Evolutionary conservation across 1,140 invertebrate genomes (phyloP).

Genomic region (Pseudomyrmex pallidus): DNA sequence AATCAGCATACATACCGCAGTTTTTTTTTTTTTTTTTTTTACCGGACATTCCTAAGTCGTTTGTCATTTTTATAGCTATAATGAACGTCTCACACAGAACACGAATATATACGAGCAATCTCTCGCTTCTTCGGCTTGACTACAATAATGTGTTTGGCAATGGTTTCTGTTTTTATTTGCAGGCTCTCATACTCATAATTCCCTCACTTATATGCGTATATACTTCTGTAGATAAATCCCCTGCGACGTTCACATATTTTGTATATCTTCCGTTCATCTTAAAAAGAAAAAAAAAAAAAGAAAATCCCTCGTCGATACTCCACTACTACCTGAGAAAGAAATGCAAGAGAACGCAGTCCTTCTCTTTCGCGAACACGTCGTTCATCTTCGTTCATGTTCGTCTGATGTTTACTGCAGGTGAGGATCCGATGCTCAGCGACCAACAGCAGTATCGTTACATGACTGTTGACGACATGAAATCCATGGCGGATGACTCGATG

Average conservation of each 20-base stretch:
- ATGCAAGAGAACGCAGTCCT: too few relatives aligned
- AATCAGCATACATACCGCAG: not conserved
- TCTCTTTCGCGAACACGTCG: not conserved
- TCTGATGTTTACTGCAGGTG: constrained; percentile 86
- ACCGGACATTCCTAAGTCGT: not conserved
- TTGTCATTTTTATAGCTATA: not conserved
- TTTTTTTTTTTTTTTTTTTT: constrained; percentile 33
- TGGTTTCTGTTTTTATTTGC: constrained; percentile 63
- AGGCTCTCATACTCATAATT: constrained; percentile 47
- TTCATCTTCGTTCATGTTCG: not conserved
- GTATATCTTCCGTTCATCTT: constrained; percentile 33
- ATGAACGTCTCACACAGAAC: constrained; percentile 26
- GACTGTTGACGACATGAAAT: constrained; percentile 94
- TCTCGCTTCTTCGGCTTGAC: constrained; percentile 65
- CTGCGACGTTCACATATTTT: constrained; percentile 35
- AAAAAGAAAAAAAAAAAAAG: constrained; percentile 41
- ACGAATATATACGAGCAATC: constrained; percentile 45
- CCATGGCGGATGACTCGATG: constrained; percentile 91
- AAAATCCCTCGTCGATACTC: not conserved
- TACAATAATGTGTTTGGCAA: constrained; percentile 63
- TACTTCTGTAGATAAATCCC: constrained; percentile 30
- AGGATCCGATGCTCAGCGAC: constrained; percentile 91
- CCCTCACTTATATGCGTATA: constrained; percentile 45
- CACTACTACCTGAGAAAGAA: not conserved
- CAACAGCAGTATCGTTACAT: constrained; percentile 95